Conservation (phyloP, 2,888 invertebrate species). For the Anoplius nigerrimus region DNA sequence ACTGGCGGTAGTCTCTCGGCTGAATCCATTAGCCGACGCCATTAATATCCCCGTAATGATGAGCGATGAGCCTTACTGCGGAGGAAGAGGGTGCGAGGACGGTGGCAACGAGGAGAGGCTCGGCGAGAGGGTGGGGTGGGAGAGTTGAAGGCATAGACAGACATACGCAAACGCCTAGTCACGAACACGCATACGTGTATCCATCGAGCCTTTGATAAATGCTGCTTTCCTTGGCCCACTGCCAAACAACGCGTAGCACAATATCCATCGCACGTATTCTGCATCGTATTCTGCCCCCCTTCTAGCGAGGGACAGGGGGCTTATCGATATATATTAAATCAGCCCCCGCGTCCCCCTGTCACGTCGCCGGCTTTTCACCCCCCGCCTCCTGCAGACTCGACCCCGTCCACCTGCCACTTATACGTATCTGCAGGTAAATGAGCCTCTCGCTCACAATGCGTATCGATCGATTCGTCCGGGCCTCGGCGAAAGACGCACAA, state of each 20-base stretch:
- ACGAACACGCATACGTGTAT: slow-evolving; percentile 27
- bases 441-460: slow-evolving; percentile 38
- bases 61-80: slow-evolving; percentile 65
- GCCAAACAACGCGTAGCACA: slow-evolving; percentile 66
- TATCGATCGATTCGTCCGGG: slow-evolving; percentile 38
- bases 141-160: slow-evolving; percentile 24
- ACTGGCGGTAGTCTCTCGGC: slow-evolving; percentile 57
- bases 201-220: slow-evolving; percentile 62
- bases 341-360: slow-evolving; percentile 1
- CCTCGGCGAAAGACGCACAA: slow-evolving; percentile 32
- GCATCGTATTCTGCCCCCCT: slow-evolving; percentile 31
- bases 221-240: slow-evolving; percentile 63
- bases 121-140: slow-evolving; percentile 15
- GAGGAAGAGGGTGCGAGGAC: slow-evolving; percentile 31
- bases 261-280: slow-evolving; percentile 53
- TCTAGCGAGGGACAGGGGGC: slow-evolving; percentile 27
- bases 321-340: slow-evolving; percentile 46
- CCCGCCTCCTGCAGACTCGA: slow-evolving; percentile 7
- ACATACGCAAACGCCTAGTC: slow-evolving; percentile 28
- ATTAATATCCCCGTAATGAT: slow-evolving; percentile 71
- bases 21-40: slow-evolving; percentile 70
- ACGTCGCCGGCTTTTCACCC: slow-evolving; percentile 10
- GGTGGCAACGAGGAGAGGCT: slow-evolving; percentile 20
- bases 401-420: slow-evolving; percentile 10
- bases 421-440: slow-evolving; percentile 31